These are phyloP conservation scores for Papilio glaucus DNA, from an alignment of 1,140 invertebrate species.

Conservation along the genomic window DNA sequence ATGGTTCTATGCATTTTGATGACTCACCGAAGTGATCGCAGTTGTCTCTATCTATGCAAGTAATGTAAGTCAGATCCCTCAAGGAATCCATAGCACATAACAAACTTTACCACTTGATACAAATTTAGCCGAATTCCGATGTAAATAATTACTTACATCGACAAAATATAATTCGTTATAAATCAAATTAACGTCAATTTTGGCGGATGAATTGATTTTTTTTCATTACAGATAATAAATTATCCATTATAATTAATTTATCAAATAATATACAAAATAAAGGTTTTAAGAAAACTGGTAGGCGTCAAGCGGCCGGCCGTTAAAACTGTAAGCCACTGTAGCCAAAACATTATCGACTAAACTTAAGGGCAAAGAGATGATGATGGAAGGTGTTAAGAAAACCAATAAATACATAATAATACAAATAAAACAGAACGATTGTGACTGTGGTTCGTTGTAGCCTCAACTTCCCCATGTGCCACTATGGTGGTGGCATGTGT, in stretches of 20 bases:
- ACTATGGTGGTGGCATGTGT: too few species aligned
- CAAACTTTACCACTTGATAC: not conserved
- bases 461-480: too few species aligned
- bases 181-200: slow-evolving; percentile 11
- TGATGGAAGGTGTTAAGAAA: too few species aligned
- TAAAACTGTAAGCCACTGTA: too few species aligned
- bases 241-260: not conserved
- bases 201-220: slow-evolving; percentile 4
- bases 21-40: slow-evolving; percentile 4
- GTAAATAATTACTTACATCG: not conserved
- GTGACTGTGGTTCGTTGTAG: too few species aligned
- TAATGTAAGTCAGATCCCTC: not conserved
- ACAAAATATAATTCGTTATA: not conserved
- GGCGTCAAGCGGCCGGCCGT: too few species aligned
- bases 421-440: too few species aligned
- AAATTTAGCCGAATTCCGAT: not conserved
- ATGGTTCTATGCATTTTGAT: too few species aligned
- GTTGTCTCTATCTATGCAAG: slow-evolving; percentile 6
- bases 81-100: not conserved
- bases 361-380: too few species aligned
- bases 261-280: not conserved
- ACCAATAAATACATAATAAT: too few species aligned
- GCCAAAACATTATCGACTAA: too few species aligned
- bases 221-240: not conserved
- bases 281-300: too few species aligned